Percentiles rank a stretch among this genome's conserved stretches.
These are phyloP conservation scores for Acleris holmiana DNA, from an alignment of 2,888 invertebrate species.

Conservation along the genomic window DNA sequence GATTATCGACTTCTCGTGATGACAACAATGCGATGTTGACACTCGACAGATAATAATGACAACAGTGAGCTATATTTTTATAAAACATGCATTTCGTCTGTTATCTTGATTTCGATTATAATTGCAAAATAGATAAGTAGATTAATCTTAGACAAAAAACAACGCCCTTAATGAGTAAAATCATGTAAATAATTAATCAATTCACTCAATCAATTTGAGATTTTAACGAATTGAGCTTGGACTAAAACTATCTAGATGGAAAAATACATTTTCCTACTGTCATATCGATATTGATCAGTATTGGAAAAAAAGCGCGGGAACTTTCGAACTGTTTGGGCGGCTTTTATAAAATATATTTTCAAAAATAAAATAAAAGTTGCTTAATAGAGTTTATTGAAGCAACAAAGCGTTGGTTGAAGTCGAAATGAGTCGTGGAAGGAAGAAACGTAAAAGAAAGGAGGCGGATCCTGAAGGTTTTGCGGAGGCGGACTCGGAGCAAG, in stretches of 20 bases:
- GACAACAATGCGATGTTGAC: slow-evolving; percentile 27
- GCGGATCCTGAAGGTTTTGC: too few species aligned
- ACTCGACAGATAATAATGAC: slow-evolving; percentile 3
- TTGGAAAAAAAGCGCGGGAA: too few species aligned
- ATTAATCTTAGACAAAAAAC: background rate
- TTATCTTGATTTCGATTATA: too few species aligned
- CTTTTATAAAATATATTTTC: too few species aligned
- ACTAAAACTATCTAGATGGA: background rate
- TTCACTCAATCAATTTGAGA: background rate
- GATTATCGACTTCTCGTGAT: slow-evolving; percentile 33
- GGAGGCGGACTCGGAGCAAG: too few species aligned
- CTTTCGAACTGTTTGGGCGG: too few species aligned
- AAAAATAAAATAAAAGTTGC: too few species aligned
- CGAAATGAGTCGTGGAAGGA: too few species aligned
- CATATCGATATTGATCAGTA: background rate
- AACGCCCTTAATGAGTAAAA: background rate
- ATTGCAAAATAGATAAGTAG: too few species aligned
- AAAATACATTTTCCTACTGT: background rate
- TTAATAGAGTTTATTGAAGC: too few species aligned
- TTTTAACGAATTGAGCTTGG: background rate
- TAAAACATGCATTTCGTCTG: background rate
- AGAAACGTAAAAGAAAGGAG: too few species aligned
- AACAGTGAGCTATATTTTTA: slow-evolving; percentile 3
- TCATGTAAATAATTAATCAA: background rate
- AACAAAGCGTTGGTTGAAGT: too few species aligned